phyloP scores from a whole-genome alignment of 2,797 vertebrate genomes.

The Mareca penelope region DNA sequence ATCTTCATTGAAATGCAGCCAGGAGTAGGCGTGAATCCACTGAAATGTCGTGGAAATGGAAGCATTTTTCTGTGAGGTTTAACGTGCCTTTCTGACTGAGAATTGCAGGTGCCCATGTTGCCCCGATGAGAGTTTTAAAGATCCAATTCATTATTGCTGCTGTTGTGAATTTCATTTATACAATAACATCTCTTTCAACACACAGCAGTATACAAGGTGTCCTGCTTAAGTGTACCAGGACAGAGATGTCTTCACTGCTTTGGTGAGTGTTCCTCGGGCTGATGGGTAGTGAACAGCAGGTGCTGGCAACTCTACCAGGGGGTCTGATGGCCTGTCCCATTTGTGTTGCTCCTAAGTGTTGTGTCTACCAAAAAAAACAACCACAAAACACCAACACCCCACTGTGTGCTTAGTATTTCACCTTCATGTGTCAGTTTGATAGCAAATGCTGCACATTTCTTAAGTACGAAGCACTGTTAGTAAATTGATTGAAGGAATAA shows the following conservation, averaged over 20 bases:
- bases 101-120: not conserved
- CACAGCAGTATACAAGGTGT: not conserved
- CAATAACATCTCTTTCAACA: not conserved
- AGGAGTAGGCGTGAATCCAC: not conserved
- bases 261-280: not conserved
- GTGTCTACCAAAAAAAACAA: rapidly evolving
- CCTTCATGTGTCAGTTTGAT: not conserved
- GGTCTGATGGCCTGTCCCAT: not conserved
- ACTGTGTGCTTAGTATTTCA: not conserved
- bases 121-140: not conserved
- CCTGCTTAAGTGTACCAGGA: not conserved
- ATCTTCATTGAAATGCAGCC: conserved; percentile 37
- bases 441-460: not conserved
- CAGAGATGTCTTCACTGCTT: not conserved
- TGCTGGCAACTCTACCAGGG: not conserved
- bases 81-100: not conserved
- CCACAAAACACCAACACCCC: not conserved
- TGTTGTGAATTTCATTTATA: conserved; percentile 8
- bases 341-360: not conserved
- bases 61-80: conserved; percentile 22
- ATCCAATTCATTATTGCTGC: not conserved
- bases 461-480: not conserved
- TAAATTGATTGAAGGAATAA: not conserved
- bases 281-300: not conserved
- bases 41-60: not conserved